Conservation (phyloP, 2,797 vertebrate species). For the Schizopygopsis pylzovi region DNA sequence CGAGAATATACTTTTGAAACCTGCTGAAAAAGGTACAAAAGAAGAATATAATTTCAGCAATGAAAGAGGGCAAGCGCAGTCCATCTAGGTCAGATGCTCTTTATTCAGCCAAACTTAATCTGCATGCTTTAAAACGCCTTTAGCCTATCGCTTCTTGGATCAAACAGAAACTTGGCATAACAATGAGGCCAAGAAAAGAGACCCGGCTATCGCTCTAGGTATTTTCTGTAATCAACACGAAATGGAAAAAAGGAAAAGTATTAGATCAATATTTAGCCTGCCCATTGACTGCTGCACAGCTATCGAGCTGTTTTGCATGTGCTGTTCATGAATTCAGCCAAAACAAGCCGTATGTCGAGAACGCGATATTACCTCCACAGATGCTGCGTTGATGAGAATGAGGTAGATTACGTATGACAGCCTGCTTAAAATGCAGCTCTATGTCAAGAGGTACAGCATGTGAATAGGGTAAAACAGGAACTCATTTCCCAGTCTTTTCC, state of each 20-base stretch:
- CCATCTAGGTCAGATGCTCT: conserved; percentile 58
- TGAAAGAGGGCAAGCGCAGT: conserved; percentile 45
- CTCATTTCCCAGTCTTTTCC: conserved; percentile 64
- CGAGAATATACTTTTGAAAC: conserved; percentile 48
- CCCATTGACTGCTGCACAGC: conserved; percentile 32
- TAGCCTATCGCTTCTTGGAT: conserved; percentile 57
- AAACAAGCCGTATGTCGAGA: conserved; percentile 46
- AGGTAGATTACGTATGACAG: conserved; percentile 55
- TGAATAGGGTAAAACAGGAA: conserved; percentile 60
- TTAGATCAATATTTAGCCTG: conserved; percentile 57
- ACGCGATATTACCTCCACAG: conserved; percentile 47
- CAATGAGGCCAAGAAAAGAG: conserved; percentile 57
- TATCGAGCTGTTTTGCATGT: conserved; percentile 47
- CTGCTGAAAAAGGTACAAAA: conserved; percentile 15
- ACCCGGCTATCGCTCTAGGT: conserved; percentile 52
- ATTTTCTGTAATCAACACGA: conserved; percentile 57
- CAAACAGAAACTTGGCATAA: conserved; percentile 55
- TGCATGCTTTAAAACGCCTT: conserved; percentile 57
- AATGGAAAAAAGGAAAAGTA: conserved; percentile 52
- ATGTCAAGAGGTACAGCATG: conserved; percentile 51
- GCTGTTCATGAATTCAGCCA: conserved; percentile 36
- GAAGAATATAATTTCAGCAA: conserved; percentile 42
- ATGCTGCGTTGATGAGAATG: conserved; percentile 47
- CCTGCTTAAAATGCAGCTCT: conserved; percentile 61
- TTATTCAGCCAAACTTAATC: conserved; percentile 55